Conservation (phyloP, 92 coral and sea anemone genomes). For the Scolanthus callimorphus region DNA sequence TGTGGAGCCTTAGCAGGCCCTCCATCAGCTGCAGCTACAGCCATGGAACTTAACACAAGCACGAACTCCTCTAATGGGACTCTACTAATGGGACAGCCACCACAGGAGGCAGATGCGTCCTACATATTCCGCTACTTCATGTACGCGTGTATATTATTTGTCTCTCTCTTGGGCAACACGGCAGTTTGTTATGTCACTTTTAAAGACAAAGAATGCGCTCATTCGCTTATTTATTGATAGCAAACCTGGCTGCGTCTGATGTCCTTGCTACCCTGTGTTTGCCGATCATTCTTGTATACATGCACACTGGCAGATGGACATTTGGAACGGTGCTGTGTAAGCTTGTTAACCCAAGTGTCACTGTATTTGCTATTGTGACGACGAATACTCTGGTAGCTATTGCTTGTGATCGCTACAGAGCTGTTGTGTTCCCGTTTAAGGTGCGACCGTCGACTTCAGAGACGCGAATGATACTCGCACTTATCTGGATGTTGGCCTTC, state of each 20-base stretch:
- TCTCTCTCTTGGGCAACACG: slow-evolving; percentile 55
- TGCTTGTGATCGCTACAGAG: slow-evolving; percentile 80
- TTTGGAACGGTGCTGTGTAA: slow-evolving; percentile 70
- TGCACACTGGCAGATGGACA: slow-evolving; percentile 42
- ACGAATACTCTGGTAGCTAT: slow-evolving; percentile 84
- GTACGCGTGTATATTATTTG: slow-evolving; percentile 24
- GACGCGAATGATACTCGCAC: slow-evolving; percentile 49
- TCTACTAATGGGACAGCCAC: neutral
- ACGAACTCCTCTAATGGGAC: neutral
- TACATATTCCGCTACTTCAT: slow-evolving; percentile 31
- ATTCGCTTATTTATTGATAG: slow-evolving; percentile 56
- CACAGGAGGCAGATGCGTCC: slow-evolving; percentile 22
- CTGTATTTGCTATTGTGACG: slow-evolving; percentile 61
- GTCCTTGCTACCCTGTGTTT: slow-evolving; percentile 49
- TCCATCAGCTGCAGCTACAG: neutral
- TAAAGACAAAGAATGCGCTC: slow-evolving; percentile 60
- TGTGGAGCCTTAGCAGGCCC: too few relatives aligned
- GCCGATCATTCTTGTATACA: slow-evolving; percentile 46
- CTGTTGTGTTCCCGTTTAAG: slow-evolving; percentile 70
- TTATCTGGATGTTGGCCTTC: slow-evolving; percentile 72
- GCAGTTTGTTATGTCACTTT: slow-evolving; percentile 54
- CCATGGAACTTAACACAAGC: neutral
- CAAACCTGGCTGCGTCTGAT: slow-evolving; percentile 76
- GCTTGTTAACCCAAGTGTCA: slow-evolving; percentile 66
- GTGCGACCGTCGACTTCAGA: slow-evolving; percentile 70